phyloP scores from a whole-genome alignment of 37 sponge, comb jelly and placozoan species.

The Spongia lamella region DNA sequence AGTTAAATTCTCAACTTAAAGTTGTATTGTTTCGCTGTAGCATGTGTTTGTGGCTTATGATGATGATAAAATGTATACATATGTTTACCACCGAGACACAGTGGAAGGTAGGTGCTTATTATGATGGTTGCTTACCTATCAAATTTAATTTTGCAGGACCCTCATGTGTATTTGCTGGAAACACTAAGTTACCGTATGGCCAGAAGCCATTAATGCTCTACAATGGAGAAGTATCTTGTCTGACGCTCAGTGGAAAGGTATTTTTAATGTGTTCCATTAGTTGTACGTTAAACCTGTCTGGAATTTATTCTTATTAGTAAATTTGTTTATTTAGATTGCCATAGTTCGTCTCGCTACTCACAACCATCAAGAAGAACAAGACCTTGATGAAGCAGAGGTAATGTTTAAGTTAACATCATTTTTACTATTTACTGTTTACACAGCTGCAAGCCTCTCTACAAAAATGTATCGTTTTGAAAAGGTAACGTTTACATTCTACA shows the following conservation, averaged over 20 bases:
- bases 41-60: constrained; percentile 73
- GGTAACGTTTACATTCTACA: too few relatives aligned
- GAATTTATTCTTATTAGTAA: background rate
- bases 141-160: constrained; percentile 35
- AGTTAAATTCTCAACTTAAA: too few relatives aligned
- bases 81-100: constrained; percentile 77
- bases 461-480: constrained; percentile 54
- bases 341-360: constrained; percentile 62
- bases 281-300: too few relatives aligned
- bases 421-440: background rate
- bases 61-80: constrained; percentile 75
- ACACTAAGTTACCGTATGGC: constrained; percentile 88
- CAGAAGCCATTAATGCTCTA: constrained; percentile 86
- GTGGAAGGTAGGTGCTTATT: constrained; percentile 56
- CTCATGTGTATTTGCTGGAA: constrained; percentile 58
- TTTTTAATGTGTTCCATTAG: background rate
- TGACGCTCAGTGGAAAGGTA: constrained; percentile 81
- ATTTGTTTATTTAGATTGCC: constrained; percentile 4
- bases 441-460: constrained; percentile 50
- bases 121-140: constrained; percentile 8
- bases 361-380: constrained; percentile 69
- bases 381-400: constrained; percentile 64
- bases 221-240: constrained; percentile 92
- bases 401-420: too few relatives aligned
- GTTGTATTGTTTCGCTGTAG: constrained; percentile 25